These are phyloP conservation scores for Yoshiicerus persimilis DNA, from an alignment of 1,140 invertebrate genomes.

Conservation along the genomic window DNA sequence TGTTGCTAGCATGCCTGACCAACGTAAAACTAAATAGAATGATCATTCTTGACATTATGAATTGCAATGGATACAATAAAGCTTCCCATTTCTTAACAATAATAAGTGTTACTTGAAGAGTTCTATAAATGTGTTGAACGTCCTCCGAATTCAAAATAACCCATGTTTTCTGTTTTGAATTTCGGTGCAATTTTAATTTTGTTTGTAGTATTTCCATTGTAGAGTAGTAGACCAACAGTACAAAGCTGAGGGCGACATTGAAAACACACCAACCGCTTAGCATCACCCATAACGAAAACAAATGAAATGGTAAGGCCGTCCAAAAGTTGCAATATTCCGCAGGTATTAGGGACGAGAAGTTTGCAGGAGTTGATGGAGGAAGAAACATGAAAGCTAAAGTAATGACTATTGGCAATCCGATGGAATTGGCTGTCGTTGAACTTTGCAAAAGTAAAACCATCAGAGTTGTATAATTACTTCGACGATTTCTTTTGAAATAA, in stretches of 20 bases:
- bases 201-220: not conserved
- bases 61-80: not conserved
- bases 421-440: no score
- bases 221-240: not conserved
- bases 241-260: not conserved
- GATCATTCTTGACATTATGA: not conserved
- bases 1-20: not conserved
- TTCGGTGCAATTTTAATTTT: not conserved
- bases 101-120: not conserved
- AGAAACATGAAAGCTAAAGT: no score
- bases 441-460: no score
- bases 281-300: not conserved
- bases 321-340: not conserved
- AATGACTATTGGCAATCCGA: no score
- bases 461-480: no score
- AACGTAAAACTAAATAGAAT: not conserved
- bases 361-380: not conserved
- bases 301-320: not conserved
- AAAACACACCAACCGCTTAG: not conserved
- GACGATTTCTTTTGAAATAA: no score
- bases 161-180: not conserved
- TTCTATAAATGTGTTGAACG: not conserved
- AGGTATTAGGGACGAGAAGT: not conserved
- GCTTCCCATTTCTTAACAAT: no score
- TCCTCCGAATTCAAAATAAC: not conserved